These are phyloP conservation scores for Lepidochrysops patricia DNA, from an alignment of 2,888 invertebrate species.

Conservation along the genomic window DNA sequence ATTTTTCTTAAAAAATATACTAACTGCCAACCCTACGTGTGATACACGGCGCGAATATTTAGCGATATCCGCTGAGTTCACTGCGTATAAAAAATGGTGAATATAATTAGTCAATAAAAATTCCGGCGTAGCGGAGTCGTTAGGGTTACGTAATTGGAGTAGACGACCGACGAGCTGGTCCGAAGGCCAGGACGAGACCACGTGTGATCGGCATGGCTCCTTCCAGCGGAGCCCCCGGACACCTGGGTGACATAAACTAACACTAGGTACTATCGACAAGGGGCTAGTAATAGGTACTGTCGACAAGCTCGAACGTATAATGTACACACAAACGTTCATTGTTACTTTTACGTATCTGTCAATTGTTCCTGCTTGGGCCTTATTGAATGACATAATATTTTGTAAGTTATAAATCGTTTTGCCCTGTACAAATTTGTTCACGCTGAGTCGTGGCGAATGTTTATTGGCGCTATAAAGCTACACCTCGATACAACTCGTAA, in stretches of 20 bases:
- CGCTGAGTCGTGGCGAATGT: neutral
- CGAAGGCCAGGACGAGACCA: conserved; percentile 55
- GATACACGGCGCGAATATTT: conserved; percentile 73
- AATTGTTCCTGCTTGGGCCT: too few relatives aligned
- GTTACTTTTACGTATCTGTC: too few relatives aligned
- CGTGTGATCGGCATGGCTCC: conserved; percentile 41
- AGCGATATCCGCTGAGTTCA: conserved; percentile 74
- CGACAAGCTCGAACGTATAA: too few relatives aligned
- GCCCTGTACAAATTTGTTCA: neutral
- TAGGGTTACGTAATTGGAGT: conserved; percentile 73
- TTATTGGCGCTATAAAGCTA: neutral
- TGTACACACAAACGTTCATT: too few relatives aligned
- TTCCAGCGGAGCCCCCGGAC: conserved; percentile 1
- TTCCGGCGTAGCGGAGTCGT: conserved; percentile 66
- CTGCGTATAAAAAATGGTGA: conserved; percentile 67
- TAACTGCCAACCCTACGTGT: too few relatives aligned
- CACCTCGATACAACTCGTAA: neutral
- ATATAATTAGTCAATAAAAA: conserved; percentile 75
- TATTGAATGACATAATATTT: too few relatives aligned
- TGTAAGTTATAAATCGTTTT: neutral
- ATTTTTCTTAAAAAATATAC: too few relatives aligned
- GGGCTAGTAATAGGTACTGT: too few relatives aligned
- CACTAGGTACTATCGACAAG: too few relatives aligned
- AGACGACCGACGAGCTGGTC: conserved; percentile 64
- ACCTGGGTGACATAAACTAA: neutral